phyloP scores from a whole-genome alignment of 2,797 vertebrate species.

The Parotocinclus haroldoi region DNA sequence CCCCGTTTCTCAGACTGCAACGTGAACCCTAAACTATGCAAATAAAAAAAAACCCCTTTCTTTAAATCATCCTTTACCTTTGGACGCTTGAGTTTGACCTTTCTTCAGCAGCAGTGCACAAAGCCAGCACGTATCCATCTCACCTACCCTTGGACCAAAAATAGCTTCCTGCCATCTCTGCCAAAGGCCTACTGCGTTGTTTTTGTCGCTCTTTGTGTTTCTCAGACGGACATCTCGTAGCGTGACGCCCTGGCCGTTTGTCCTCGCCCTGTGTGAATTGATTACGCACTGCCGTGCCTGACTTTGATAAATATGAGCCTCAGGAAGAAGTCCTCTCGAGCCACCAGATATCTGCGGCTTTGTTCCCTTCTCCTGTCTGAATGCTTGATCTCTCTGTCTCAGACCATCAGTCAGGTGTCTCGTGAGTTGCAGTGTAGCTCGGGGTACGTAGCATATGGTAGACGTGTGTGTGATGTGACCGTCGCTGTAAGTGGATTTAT shows the following conservation, averaged over 20 bases:
- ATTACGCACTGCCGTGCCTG: slow-evolving; percentile 41
- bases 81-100: neutral
- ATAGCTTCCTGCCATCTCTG: slow-evolving; percentile 45
- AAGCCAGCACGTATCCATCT: slow-evolving; percentile 2
- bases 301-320: slow-evolving; percentile 46
- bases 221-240: slow-evolving; percentile 31
- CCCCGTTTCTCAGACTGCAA: no score
- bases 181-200: slow-evolving; percentile 46
- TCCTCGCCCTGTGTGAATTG: slow-evolving; percentile 59
- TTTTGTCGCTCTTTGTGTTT: slow-evolving; percentile 48
- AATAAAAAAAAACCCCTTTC: no score
- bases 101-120: neutral
- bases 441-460: neutral
- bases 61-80: neutral
- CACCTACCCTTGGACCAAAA: slow-evolving; percentile 15
- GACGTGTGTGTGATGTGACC: neutral
- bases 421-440: slow-evolving; percentile 1
- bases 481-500: no score
- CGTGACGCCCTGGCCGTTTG: slow-evolving; percentile 56
- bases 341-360: slow-evolving; percentile 2
- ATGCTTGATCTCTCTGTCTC: slow-evolving; percentile 15
- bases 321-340: slow-evolving; percentile 16
- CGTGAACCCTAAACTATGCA: no score
- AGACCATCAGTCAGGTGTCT: slow-evolving; percentile 2
- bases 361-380: slow-evolving; percentile 4